These are phyloP conservation scores for Axis porcinus DNA, from an alignment of 2,113 vertebrate species.

Conservation along the genomic window DNA sequence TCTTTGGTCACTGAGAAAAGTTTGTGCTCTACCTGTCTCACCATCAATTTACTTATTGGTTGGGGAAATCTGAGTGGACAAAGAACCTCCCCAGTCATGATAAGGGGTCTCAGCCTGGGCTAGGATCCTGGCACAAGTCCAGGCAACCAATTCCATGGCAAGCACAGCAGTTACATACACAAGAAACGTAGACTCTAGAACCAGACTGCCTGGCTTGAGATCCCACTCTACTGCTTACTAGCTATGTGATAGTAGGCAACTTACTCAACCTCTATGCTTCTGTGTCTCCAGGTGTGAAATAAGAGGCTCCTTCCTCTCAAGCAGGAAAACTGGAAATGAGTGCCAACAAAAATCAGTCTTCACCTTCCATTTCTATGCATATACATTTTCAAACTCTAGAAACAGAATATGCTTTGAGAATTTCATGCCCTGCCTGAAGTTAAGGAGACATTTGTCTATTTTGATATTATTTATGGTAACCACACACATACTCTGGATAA, in stretches of 20 bases:
- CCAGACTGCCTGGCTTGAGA: background rate
- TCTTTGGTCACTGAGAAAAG: background rate
- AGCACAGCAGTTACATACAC: background rate
- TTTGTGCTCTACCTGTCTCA: background rate
- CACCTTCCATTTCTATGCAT: background rate
- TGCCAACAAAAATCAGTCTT: background rate
- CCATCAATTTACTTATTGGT: background rate
- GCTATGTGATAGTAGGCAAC: rapidly evolving
- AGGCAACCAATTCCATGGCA: background rate
- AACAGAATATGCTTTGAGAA: no score
- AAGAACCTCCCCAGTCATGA: background rate
- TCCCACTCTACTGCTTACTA: background rate
- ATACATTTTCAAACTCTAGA: background rate
- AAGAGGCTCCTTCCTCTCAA: background rate
- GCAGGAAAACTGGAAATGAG: background rate
- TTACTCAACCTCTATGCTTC: background rate
- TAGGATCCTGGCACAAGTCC: background rate
- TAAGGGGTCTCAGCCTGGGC: background rate
- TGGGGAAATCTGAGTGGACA: background rate
- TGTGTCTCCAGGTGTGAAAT: rapidly evolving
- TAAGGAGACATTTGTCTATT: no score
- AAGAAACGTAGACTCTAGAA: rapidly evolving
- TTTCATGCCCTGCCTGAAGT: no score
- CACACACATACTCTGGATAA: no score
- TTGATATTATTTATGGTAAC: no score